phyloP scores from a whole-genome alignment of 2,888 invertebrate species.

The Sarcophaga variegata region DNA sequence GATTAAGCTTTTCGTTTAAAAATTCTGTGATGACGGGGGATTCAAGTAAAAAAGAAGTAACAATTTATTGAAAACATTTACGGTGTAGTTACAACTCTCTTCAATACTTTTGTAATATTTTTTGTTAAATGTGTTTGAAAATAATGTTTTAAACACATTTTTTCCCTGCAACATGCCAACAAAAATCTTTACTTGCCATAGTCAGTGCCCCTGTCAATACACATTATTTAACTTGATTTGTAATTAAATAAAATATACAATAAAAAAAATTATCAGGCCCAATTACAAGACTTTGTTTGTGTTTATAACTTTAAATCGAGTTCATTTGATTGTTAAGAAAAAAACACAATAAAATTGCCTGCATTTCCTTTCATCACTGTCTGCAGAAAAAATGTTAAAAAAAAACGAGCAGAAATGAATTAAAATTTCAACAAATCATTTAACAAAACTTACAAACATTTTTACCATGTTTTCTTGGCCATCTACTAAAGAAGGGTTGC shows the following conservation, averaged over 20 bases:
- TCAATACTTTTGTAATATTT: too few relatives aligned
- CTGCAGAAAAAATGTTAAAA: not conserved
- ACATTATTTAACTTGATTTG: conserved; percentile 14
- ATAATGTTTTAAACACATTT: too few relatives aligned
- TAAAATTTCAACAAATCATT: conserved; percentile 37
- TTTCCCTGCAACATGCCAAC: too few relatives aligned
- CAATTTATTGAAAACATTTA: too few relatives aligned
- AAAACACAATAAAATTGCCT: not conserved
- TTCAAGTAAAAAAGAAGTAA: too few relatives aligned
- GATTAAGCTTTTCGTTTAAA: too few relatives aligned
- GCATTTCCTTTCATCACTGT: conserved; percentile 22
- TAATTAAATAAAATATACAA: conserved; percentile 21
- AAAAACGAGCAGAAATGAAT: not conserved
- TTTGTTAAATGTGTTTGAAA: too few relatives aligned
- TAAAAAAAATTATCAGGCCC: conserved; percentile 1
- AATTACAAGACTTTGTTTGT: conserved; percentile 34
- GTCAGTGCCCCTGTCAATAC: not conserved
- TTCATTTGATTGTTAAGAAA: conserved; percentile 15
- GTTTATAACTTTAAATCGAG: not conserved
- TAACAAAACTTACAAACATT: conserved; percentile 44
- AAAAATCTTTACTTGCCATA: too few relatives aligned
- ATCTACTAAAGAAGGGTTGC: too few relatives aligned
- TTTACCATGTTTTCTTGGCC: conserved; percentile 17
- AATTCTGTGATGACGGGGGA: too few relatives aligned
- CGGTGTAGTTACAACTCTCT: too few relatives aligned